Evolutionary conservation across 2,888 invertebrate species (phyloP), one percentile per base, ranked within the genome.

Genomic region (Eupeodes latifasciatus): DNA sequence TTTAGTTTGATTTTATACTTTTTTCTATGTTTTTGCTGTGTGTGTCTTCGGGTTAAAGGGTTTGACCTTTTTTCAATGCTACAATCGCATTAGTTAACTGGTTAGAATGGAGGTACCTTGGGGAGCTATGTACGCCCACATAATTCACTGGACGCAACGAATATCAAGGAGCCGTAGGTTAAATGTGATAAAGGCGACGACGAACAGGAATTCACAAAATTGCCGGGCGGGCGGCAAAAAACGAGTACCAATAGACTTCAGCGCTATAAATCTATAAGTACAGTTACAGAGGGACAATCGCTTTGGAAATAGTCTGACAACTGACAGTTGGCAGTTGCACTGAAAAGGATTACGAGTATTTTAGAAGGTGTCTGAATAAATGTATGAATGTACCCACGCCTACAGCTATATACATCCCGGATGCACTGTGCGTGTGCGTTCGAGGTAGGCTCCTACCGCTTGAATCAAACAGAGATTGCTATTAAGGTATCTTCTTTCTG

Each of bases 1-100:
- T 36, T 2, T 19, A 19, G 1, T 36, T 36, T 7, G 7, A 1
- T 36, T 36, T 36, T 36, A 19, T 19, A 19, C 7, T 36, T 36
- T 36, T 36, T 5, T 36, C 36, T 5, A 7, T 36, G 36, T 36
- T 36, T 36, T 36, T 36, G 36, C 36, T 36, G 5, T 36, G 47
- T 34, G 14, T 59, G 59, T 81, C 57, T 81, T 69, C 59, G 57
- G 59, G 53, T 64, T 49, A 51, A 81, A 75, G 66, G 67, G 67
- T 67, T 47, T 75, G 71, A 77, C 76, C 80, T 69, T 81, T 81
- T 78, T 62, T 34, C 16, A 53, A 9, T 49, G 69, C 57, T 53
- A 81, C 81, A 78, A 79, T 85, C 78, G 64, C 78, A 83, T 86
- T 83, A 83, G 80, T 80, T 83, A 84, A 59, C 77, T 62, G 61